Evolutionary conservation across 1,140 invertebrate genomes (phyloP), one percentile per base, ranked within the genome.

Genomic region (Drosophila parvula): DNA sequence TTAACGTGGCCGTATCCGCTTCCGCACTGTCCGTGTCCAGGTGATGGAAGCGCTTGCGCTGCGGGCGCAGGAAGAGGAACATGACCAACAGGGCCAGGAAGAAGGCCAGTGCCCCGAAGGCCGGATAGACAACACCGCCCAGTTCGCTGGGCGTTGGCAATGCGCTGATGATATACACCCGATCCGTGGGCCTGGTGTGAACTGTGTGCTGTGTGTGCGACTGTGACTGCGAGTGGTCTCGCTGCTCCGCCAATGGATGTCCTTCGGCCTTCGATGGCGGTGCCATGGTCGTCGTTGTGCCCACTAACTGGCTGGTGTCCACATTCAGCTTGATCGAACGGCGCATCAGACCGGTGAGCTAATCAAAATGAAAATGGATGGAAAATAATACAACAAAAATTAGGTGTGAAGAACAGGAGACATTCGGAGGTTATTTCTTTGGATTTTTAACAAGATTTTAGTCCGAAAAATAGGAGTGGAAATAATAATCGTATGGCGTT

Each of bases 261-360:
- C 11, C 28, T n/a, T 43, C 28, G 28, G 7, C n/a, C 38, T 18
- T 64, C 0, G 36, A 1, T 38, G 41, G 11, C n/a, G 2, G 22
- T 43, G 27, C 43, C 34, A 28, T 53, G 22, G 22, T 59, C 10
- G 36, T 58, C 36, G 40, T 53, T 27, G 80, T 41, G 68, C 43
- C 48, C 56, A 86, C 63, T 79, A 88, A 51, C 61, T 78, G 83
- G 44, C 63, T 85, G 63, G 84, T 92, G 50, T 92, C 86, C 74
- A 92, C 90, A 57, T 77, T 81, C 10, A 92, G 70, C 36, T 91
- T 91, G 34, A 90, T 67, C 7, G 91, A 92, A 32, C 91, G 89
- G 4, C 86, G 82, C 91, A 92, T 92, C 32, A 77, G 30, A 12
- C 91, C 86, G 10, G 91, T 90, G 22, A 90, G 64, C 91, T 92